Evolutionary conservation across 1,140 invertebrate species (phyloP), one percentile per base, ranked within the genome.

Genomic region (Sminthurides bifidus): DNA sequence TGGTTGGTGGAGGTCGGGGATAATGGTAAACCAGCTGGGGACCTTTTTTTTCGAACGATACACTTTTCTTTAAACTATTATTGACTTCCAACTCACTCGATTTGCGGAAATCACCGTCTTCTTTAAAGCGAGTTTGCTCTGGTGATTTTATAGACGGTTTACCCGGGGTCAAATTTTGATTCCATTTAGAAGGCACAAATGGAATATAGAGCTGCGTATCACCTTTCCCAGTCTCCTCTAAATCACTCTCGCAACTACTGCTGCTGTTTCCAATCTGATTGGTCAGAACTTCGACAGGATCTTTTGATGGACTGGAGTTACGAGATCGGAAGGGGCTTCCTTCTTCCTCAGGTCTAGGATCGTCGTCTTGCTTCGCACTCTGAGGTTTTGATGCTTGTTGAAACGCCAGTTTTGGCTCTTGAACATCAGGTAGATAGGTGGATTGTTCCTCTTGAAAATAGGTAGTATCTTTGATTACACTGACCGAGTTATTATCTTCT

Each of bases 251-350:
- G 4, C 10, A 6, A 43, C 17, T 43, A 19, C 17, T 23, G 41
- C 41, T 43, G 24, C 41, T 43, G n/a, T n/a, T n/a, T n/a, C n/a
- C n/a, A n/a, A n/a, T n/a, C n/a, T 35, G 8, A 35, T 35, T 35
- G n/a, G 33, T n/a, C n/a, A n/a, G 8, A n/a, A 35, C 33, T 10
- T n/a, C 33, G 8, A 10, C 33, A 8, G n/a, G n/a, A 35, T 35
- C n/a, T n/a, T 35, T n/a, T 10, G 33, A 35, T 10, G 8, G 8
- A 35, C 33, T 35, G 33, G 33, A 82, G 64, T 81, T 83, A 59
- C 82, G 69, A 53, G 84, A 75, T 1, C 81, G 81, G 17, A 78
- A 74, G 56, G 83, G 79, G 65, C 80, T 79, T 63, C 82, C 82
- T 61, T 82, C 81, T 65, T 84, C 80, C 15, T 38, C 35, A 14